These are phyloP conservation scores for Tonatia bakeri DNA, from an alignment of 2,113 vertebrate species.

Conservation along the genomic window DNA sequence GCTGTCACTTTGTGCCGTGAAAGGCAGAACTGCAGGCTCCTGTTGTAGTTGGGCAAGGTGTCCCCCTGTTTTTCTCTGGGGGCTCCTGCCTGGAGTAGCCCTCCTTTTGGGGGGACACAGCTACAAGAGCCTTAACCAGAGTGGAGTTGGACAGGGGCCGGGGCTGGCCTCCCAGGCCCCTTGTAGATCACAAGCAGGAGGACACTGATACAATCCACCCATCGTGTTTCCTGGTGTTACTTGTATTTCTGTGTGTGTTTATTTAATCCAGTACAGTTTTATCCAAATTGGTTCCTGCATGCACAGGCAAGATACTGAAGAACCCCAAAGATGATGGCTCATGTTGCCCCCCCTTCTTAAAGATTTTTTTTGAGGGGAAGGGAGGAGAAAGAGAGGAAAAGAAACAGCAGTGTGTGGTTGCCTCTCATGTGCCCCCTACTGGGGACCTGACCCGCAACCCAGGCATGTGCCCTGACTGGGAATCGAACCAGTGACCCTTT, in stretches of 20 bases:
- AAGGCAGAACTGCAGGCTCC: background rate
- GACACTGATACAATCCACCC: accelerated
- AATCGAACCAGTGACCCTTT: too few relatives aligned
- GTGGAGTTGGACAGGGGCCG: background rate
- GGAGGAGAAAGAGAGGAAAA: too few relatives aligned
- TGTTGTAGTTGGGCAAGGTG: accelerated
- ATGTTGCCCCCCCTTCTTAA: too few relatives aligned
- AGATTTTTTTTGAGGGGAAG: too few relatives aligned
- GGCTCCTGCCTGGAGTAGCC: background rate
- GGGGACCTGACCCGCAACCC: too few relatives aligned
- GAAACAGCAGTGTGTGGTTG: too few relatives aligned
- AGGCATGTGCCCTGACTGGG: too few relatives aligned
- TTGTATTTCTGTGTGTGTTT: background rate
- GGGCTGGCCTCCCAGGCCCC: background rate
- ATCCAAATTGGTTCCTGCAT: background rate
- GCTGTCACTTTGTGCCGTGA: background rate
- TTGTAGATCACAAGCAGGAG: accelerated
- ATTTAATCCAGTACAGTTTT: background rate
- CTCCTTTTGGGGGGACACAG: background rate
- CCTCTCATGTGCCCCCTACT: too few relatives aligned
- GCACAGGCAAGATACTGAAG: too few relatives aligned
- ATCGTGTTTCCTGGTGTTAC: background rate
- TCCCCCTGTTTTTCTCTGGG: background rate
- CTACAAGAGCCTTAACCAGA: background rate
- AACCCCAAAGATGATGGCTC: background rate